A percentile compares a stretch with the other conserved stretches of the same genome.
Conservation (phyloP, 2,888 invertebrate species). For the Leucophenga montana region DNA sequence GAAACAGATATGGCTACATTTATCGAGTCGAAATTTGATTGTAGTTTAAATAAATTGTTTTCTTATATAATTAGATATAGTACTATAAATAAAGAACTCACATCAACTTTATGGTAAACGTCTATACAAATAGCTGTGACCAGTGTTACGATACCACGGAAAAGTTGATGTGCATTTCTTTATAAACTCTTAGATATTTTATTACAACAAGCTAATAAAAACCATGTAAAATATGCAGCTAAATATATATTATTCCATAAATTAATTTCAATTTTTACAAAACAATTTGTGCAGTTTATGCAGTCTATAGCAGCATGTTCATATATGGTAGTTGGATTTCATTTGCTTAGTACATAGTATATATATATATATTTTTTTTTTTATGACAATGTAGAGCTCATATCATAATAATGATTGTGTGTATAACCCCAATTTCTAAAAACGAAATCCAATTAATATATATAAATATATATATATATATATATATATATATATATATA, state of each 20-base stretch:
- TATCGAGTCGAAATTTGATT: slow-evolving; percentile 35
- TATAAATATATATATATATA: slow-evolving; percentile 27
- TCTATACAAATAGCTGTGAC: too few relatives aligned
- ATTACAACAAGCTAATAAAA: slow-evolving; percentile 24
- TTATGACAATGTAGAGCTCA: slow-evolving; percentile 23
- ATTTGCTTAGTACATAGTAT: too few relatives aligned
- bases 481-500: too few relatives aligned
- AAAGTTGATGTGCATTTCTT: slow-evolving; percentile 37
- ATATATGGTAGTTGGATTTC: too few relatives aligned
- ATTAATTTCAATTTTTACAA: too few relatives aligned
- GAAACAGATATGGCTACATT: neutral
- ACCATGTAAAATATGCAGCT: too few relatives aligned
- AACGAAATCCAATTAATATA: slow-evolving; percentile 30
- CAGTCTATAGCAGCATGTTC: too few relatives aligned
- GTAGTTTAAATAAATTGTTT: slow-evolving; percentile 2
- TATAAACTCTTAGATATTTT: slow-evolving; percentile 7
- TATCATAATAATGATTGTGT: neutral
- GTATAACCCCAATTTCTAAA: slow-evolving; percentile 29
- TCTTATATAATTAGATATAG: slow-evolving; percentile 34
- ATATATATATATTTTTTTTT: slow-evolving; percentile 7
- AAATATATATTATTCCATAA: too few relatives aligned
- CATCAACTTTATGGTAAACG: too few relatives aligned
- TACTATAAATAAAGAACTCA: too few relatives aligned
- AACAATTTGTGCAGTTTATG: too few relatives aligned
- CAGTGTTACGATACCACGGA: too few relatives aligned